Conservation (phyloP, 2,888 invertebrate species). For the Agonum fuliginosum region DNA sequence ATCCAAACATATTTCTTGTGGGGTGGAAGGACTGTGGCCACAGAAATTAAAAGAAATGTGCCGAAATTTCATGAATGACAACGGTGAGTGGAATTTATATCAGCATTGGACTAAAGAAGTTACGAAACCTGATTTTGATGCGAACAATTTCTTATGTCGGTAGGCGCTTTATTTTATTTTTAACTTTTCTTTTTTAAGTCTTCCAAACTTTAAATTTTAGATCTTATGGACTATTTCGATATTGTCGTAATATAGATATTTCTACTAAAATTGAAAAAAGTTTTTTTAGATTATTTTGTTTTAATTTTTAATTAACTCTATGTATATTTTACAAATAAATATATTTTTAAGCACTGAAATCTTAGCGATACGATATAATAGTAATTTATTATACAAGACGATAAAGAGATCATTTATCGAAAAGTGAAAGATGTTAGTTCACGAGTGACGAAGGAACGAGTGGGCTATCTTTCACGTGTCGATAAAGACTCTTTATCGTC, state of each 20-base stretch:
- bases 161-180: constrained; percentile 52
- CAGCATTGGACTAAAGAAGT: constrained; percentile 39
- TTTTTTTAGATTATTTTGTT: neutral
- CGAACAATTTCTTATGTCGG: constrained; percentile 61
- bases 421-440: too few relatives aligned
- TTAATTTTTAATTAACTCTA: neutral
- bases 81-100: constrained; percentile 39
- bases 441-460: too few relatives aligned
- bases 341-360: too few relatives aligned
- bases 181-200: constrained; percentile 55
- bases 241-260: constrained; percentile 47
- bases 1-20: constrained; percentile 61
- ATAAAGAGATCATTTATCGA: too few relatives aligned
- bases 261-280: constrained; percentile 4
- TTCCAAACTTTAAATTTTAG: constrained; percentile 29
- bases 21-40: constrained; percentile 63
- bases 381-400: too few relatives aligned
- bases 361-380: too few relatives aligned
- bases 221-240: constrained; percentile 53
- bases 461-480: too few relatives aligned
- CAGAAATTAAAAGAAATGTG: constrained; percentile 62
- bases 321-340: neutral
- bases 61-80: constrained; percentile 55
- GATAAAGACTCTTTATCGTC: too few relatives aligned
- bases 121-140: constrained; percentile 30